Evolutionary conservation across 2,797 vertebrate genomes (phyloP).

Genomic region (Benthosema pterotum): DNA sequence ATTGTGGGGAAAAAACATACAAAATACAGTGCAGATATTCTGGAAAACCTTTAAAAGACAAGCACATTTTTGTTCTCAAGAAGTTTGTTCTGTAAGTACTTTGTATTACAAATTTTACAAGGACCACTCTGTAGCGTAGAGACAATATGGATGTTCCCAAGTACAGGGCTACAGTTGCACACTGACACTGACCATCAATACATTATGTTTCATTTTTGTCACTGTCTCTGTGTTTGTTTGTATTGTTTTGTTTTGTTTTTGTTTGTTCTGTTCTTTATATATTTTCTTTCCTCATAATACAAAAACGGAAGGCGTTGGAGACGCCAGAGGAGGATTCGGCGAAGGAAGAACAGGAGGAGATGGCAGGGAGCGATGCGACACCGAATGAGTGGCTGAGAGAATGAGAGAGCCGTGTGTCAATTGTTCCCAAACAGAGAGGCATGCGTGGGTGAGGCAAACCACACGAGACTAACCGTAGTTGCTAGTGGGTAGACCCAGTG

Average conservation of each 20-base stretch:
- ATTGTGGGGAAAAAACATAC: too few relatives aligned
- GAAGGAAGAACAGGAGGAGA: conserved; percentile 61
- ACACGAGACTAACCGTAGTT: conserved; percentile 41
- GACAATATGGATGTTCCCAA: too few relatives aligned
- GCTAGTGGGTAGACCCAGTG: conserved; percentile 48
- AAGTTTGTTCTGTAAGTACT: too few relatives aligned
- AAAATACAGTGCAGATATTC: too few relatives aligned
- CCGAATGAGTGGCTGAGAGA: conserved; percentile 86
- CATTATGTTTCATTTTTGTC: too few relatives aligned
- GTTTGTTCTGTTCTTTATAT: conserved; percentile 35
- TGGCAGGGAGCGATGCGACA: conserved; percentile 79
- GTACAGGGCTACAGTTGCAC: too few relatives aligned
- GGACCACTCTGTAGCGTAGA: too few relatives aligned
- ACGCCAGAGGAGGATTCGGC: conserved; percentile 75
- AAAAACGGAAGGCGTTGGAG: conserved; percentile 72
- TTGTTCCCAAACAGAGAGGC: conserved; percentile 65
- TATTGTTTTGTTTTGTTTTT: conserved; percentile 53
- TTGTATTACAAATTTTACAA: too few relatives aligned
- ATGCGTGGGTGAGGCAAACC: conserved; percentile 79
- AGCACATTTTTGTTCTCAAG: too few relatives aligned
- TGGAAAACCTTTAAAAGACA: too few relatives aligned
- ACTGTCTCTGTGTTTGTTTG: conserved; percentile 34
- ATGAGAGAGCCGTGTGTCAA: conserved; percentile 78
- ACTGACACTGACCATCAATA: too few relatives aligned
- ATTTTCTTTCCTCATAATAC: conserved; percentile 54